Percentiles rank a stretch among this genome's conserved stretches.
Conservation (phyloP, 2,888 invertebrate species). For the Catotricha subobsoleta region DNA sequence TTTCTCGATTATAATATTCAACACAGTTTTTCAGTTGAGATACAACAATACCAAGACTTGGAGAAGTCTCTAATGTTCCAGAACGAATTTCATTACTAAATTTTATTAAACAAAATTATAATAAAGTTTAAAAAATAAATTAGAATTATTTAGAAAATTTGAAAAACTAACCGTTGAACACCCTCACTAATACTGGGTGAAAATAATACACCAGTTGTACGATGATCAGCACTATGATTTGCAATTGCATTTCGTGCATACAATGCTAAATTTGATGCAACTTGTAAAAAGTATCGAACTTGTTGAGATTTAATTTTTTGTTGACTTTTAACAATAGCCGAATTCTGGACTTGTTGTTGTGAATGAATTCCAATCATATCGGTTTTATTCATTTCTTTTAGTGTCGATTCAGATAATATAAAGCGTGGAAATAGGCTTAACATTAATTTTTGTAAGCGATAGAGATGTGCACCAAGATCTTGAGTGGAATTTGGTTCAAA, state of each 20-base stretch:
- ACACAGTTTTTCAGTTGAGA: constrained; percentile 38
- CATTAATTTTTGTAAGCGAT: constrained; percentile 55
- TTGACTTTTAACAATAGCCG: not conserved
- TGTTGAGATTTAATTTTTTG: constrained; percentile 22
- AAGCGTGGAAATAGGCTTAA: constrained; percentile 57
- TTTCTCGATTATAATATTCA: constrained; percentile 34
- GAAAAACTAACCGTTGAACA: constrained; percentile 11
- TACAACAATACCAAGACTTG: constrained; percentile 34
- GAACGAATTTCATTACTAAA: constrained; percentile 13
- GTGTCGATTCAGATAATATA: constrained; percentile 30
- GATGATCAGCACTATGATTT: constrained; percentile 35
- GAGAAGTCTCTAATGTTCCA: constrained; percentile 23
- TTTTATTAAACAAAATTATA: not conserved
- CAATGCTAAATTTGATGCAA: constrained; percentile 50
- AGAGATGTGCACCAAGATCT: constrained; percentile 38
- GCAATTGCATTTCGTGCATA: constrained; percentile 50
- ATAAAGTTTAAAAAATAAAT: not conserved
- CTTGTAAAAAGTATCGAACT: constrained; percentile 35
- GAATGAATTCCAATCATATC: constrained; percentile 13
- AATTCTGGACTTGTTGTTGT: not conserved
- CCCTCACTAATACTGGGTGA: constrained; percentile 32
- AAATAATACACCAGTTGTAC: constrained; percentile 35
- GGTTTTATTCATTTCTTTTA: constrained; percentile 20
- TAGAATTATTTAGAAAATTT: not conserved
- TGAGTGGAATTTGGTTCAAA: constrained; percentile 28